Evolutionary conservation across 1,140 invertebrate species (phyloP).

Genomic region (Drosophila novamexicana): DNA sequence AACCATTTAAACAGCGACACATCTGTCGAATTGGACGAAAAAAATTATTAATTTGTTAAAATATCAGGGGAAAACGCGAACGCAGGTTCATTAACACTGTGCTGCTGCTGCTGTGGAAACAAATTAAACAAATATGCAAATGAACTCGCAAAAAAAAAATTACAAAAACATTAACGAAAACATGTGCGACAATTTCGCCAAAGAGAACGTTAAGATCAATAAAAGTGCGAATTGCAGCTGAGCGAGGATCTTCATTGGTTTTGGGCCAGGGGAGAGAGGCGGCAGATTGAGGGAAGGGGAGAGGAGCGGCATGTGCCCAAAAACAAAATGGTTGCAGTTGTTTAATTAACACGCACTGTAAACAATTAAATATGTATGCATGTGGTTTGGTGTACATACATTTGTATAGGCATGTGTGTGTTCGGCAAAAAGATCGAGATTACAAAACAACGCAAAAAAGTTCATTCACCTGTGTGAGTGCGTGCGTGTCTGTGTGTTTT

Average conservation of each 20-base stretch:
- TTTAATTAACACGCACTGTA: slow-evolving; percentile 45
- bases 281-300: background rate
- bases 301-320: background rate
- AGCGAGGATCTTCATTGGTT: slow-evolving; percentile 23
- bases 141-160: slow-evolving; percentile 50
- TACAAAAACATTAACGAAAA: slow-evolving; percentile 17
- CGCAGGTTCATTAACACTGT: slow-evolving; percentile 72
- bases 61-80: slow-evolving; percentile 34
- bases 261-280: background rate
- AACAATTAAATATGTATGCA: slow-evolving; percentile 56
- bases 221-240: slow-evolving; percentile 43
- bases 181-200: slow-evolving; percentile 42
- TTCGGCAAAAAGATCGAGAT: slow-evolving; percentile 59
- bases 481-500: slow-evolving; percentile 45
- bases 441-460: slow-evolving; percentile 80
- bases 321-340: slow-evolving; percentile 28
- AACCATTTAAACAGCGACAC: slow-evolving; percentile 16
- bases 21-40: slow-evolving; percentile 30
- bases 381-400: background rate
- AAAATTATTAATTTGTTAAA: slow-evolving; percentile 58
- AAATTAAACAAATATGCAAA: slow-evolving; percentile 75
- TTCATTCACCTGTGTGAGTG: slow-evolving; percentile 79
- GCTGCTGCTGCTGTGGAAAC: slow-evolving; percentile 59
- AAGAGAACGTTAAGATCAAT: slow-evolving; percentile 29
- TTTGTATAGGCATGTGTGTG: background rate